A percentile compares a stretch with the other conserved stretches of the same genome.
Evolutionary conservation across 2,113 vertebrate species (phyloP).

Genomic region (Ammodytes dubius): DNA sequence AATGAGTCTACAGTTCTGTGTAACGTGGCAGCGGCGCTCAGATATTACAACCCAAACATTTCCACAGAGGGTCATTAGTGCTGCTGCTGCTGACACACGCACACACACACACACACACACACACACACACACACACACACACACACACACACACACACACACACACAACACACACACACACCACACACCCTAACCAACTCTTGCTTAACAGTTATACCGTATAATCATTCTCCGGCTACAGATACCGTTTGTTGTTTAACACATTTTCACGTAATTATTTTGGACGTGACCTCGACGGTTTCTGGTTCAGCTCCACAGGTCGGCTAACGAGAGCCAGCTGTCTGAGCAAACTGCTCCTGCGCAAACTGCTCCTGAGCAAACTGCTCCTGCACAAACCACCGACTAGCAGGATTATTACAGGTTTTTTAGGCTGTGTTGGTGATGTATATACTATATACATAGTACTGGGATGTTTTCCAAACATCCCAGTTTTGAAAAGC

Average conservation of each 20-base stretch:
- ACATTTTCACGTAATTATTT: constrained; percentile 64
- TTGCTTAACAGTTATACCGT: constrained; percentile 8
- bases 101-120: not conserved
- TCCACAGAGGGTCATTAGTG: constrained; percentile 63
- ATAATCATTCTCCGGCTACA: constrained; percentile 32
- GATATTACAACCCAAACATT: constrained; percentile 68
- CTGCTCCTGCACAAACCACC: constrained; percentile 36
- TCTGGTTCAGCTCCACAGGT: constrained; percentile 78
- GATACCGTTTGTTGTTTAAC: constrained; percentile 46
- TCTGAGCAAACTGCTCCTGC: no score
- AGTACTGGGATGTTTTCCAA: no score
- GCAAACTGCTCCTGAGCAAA: constrained; percentile 44
- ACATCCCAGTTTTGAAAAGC: no score
- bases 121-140: not conserved
- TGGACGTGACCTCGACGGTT: constrained; percentile 80
- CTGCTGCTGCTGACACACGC: not conserved
- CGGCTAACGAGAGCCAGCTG: constrained; percentile 88
- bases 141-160: not conserved
- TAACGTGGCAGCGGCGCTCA: constrained; percentile 24
- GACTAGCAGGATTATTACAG: constrained; percentile 59
- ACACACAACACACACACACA: not conserved
- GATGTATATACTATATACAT: no score
- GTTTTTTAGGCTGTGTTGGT: no score
- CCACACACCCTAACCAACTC: not conserved
- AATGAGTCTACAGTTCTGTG: constrained; percentile 72